Conservation (phyloP, 2,888 invertebrate species). For the Seira sanloemensis region DNA sequence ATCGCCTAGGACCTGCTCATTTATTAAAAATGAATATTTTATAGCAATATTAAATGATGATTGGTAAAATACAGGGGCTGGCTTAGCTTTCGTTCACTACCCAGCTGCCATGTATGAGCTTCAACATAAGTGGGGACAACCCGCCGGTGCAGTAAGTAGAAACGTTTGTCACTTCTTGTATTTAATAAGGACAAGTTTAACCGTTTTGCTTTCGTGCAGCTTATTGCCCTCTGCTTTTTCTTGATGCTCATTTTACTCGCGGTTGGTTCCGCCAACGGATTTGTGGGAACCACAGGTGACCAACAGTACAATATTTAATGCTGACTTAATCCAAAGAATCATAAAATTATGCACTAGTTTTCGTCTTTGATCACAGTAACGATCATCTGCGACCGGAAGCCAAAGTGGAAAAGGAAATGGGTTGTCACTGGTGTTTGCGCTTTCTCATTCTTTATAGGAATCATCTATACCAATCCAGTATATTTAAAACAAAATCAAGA, state of each 20-base stretch:
- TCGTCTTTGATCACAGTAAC: constrained; percentile 30
- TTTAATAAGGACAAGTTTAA: neutral
- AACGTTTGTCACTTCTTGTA: neutral
- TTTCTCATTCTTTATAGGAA: constrained; percentile 24
- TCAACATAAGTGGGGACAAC: constrained; percentile 9
- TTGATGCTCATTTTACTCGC: constrained; percentile 44
- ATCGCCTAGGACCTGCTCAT: too few relatives aligned
- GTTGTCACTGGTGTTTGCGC: constrained; percentile 37
- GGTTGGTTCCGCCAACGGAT: constrained; percentile 36
- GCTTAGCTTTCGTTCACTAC: constrained; percentile 47
- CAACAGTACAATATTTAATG: neutral
- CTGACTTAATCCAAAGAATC: too few relatives aligned
- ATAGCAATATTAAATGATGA: neutral
- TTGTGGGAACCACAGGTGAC: constrained; percentile 45
- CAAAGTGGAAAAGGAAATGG: constrained; percentile 28
- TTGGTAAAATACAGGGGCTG: constrained; percentile 25
- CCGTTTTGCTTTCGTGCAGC: neutral
- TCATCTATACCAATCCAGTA: constrained; percentile 41
- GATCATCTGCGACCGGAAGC: constrained; percentile 11
- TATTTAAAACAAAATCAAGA: neutral
- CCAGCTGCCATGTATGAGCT: constrained; percentile 42
- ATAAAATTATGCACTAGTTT: neutral
- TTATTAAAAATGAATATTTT: neutral
- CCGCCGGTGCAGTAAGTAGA: constrained; percentile 17
- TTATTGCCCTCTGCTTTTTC: constrained; percentile 41